A percentile compares a stretch with the other conserved stretches of the same genome.
Evolutionary conservation across 2,888 invertebrate genomes (phyloP).

Genomic region (Endotricha flammealis): DNA sequence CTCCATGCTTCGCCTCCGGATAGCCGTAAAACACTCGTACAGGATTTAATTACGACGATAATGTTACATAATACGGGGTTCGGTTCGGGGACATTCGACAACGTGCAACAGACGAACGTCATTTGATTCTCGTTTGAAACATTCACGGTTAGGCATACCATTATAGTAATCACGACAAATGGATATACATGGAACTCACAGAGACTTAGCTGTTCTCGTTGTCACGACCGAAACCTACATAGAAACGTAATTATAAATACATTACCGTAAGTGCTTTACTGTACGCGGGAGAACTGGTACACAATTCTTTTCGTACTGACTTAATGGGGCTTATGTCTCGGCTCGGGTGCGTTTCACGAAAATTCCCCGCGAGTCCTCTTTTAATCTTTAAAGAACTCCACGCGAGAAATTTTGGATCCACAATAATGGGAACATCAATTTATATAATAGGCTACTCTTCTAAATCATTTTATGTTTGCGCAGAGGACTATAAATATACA

Average conservation of each 20-base stretch:
- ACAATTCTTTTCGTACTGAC: conserved; percentile 37
- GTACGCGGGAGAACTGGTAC: conserved; percentile 43
- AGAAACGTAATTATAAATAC: conserved; percentile 69
- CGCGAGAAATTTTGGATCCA: conserved; percentile 18
- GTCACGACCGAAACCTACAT: conserved; percentile 59
- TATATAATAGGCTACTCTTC: conserved; percentile 45
- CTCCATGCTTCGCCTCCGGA: conserved; percentile 30
- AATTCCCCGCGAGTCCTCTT: conserved; percentile 31
- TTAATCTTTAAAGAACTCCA: conserved; percentile 40
- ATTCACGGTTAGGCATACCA: conserved; percentile 40
- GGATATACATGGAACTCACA: conserved; percentile 33
- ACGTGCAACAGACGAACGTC: conserved; percentile 27
- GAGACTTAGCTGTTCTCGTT: conserved; percentile 32
- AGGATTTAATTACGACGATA: conserved; percentile 54
- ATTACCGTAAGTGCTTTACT: conserved; percentile 65
- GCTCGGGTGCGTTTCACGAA: conserved; percentile 27
- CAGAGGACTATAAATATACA: conserved; percentile 41
- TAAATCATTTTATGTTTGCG: conserved; percentile 45
- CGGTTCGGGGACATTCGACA: conserved; percentile 23
- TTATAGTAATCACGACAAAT: conserved; percentile 43
- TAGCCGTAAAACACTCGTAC: conserved; percentile 40
- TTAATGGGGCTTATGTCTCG: conserved; percentile 35
- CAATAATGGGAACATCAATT: conserved; percentile 41
- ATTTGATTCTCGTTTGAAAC: conserved; percentile 39
- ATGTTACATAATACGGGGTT: conserved; percentile 31